phyloP scores from a whole-genome alignment of 1,140 invertebrate genomes.

The Hypsibius dujardini region DNA sequence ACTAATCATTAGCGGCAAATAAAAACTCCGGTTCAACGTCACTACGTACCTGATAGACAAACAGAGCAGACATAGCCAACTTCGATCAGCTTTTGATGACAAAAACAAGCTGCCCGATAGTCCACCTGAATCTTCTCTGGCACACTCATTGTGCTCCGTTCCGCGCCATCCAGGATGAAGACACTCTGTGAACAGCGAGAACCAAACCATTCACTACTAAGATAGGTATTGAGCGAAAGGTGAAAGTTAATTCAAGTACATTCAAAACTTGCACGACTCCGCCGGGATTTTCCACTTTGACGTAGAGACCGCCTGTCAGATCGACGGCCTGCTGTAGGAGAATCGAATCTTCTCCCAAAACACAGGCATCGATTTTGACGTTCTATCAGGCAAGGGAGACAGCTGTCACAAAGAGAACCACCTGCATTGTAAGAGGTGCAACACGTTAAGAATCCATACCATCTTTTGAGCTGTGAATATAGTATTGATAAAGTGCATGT shows the following conservation, averaged over 20 bases:
- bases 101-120: conserved; percentile 90
- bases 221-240: too few relatives aligned
- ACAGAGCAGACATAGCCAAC: conserved; percentile 94
- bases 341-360: conserved; percentile 71
- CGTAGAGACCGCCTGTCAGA: conserved; percentile 75
- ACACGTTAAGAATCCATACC: conserved; percentile 30
- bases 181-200: conserved; percentile 53
- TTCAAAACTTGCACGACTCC: conserved; percentile 74
- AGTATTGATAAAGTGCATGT: conserved; percentile 96
- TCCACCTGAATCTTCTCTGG: conserved; percentile 78
- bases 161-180: conserved; percentile 63
- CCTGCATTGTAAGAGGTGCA: background rate
- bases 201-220: too few relatives aligned
- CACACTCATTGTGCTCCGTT: conserved; percentile 61
- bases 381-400: conserved; percentile 38
- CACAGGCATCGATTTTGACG: conserved; percentile 78
- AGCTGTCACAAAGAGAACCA: conserved; percentile 16
- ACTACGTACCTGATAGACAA: conserved; percentile 71
- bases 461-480: conserved; percentile 83
- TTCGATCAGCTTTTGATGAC: conserved; percentile 83
- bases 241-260: conserved; percentile 37
- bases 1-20: too few relatives aligned
- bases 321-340: conserved; percentile 71
- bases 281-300: conserved; percentile 33
- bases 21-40: too few relatives aligned